Conservation (phyloP, 1,140 invertebrate genomes). For the Rhopalosiphum maidis region DNA sequence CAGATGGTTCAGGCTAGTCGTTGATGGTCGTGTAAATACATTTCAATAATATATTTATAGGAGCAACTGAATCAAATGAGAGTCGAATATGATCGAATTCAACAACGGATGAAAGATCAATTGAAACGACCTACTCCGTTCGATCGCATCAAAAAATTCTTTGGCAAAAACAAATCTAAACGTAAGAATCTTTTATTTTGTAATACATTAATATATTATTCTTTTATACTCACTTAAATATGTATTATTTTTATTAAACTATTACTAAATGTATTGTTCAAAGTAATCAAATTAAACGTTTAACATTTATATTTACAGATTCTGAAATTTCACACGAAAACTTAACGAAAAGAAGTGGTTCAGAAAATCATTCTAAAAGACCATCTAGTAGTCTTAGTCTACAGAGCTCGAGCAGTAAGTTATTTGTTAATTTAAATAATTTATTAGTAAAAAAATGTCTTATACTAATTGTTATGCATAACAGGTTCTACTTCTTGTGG, state of each 20-base stretch:
- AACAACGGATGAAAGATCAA: conserved; percentile 74
- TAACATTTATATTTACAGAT: not conserved
- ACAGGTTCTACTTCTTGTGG: conserved; percentile 78
- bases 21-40: not conserved
- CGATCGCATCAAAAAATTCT: conserved; percentile 78
- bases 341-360: conserved; percentile 49
- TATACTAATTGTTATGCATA: no score
- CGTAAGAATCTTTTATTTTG: conserved; percentile 61
- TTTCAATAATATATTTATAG: conserved; percentile 56
- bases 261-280: not conserved
- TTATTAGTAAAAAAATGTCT: not conserved
- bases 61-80: conserved; percentile 80
- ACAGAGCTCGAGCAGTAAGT: conserved; percentile 73
- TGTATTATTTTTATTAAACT: not conserved
- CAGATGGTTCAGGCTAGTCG: not conserved
- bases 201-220: not conserved
- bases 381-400: conserved; percentile 77
- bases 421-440: not conserved
- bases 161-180: conserved; percentile 71
- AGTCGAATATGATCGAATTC: conserved; percentile 80
- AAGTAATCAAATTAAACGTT: not conserved
- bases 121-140: conserved; percentile 79
- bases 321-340: conserved; percentile 52
- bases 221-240: not conserved
- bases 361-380: conserved; percentile 63